Conservation (phyloP, 1,140 invertebrate species). For the Drosophila pandora region DNA sequence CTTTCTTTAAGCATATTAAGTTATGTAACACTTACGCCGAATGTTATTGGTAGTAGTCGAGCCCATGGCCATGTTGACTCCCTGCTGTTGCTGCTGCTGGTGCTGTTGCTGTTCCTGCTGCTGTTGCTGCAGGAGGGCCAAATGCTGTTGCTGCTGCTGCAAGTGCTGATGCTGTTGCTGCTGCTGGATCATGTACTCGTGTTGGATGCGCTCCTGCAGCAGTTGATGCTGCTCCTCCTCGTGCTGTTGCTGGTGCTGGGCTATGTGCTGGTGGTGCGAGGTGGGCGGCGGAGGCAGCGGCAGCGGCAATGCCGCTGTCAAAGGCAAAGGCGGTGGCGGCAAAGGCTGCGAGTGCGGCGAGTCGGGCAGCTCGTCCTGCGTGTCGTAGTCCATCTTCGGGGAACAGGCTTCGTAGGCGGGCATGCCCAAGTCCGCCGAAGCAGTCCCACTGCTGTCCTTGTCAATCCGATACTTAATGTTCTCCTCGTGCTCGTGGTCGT, state of each 20-base stretch:
- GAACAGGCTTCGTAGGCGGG: constrained; percentile 63
- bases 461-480: constrained; percentile 67
- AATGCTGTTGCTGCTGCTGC: constrained; percentile 73
- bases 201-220: constrained; percentile 72
- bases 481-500: constrained; percentile 48
- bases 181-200: constrained; percentile 72
- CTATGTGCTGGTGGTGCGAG: constrained; percentile 52
- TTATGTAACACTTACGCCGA: constrained; percentile 48
- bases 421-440: constrained; percentile 65
- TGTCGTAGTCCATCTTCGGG: constrained; percentile 74
- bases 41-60: constrained; percentile 64
- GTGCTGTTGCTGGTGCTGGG: constrained; percentile 58
- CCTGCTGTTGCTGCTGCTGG: constrained; percentile 59
- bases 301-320: constrained; percentile 37
- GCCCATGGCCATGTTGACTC: constrained; percentile 58
- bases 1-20: neutral
- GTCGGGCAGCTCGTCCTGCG: constrained; percentile 65
- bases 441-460: constrained; percentile 60
- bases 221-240: constrained; percentile 60
- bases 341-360: constrained; percentile 65
- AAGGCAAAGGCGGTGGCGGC: constrained; percentile 45
- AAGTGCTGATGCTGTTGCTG: constrained; percentile 72
- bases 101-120: constrained; percentile 59
- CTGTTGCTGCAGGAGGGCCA: constrained; percentile 64
- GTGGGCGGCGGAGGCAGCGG: constrained; percentile 40